Evolutionary conservation across 2,888 invertebrate species (phyloP), one percentile per base, ranked within the genome.

Genomic region (Lepeophtheirus nordmannii): DNA sequence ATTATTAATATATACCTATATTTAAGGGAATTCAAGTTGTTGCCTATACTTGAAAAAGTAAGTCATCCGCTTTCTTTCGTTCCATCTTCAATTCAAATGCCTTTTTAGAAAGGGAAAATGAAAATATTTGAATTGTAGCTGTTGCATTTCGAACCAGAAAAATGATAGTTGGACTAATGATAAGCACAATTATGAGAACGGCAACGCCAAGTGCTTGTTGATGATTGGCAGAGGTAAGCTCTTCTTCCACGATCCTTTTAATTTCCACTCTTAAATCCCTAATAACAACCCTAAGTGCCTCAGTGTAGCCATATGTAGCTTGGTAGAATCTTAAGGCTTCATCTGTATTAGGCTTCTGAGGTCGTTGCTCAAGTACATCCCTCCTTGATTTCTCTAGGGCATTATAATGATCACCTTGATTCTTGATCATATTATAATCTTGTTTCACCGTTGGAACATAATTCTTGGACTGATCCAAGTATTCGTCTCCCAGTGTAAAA

Each of bases 391-490:
- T 46, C 53, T 46, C 17, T 46, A 46, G 53, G 2, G 53, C 53
- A 46, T 46, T 46, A 17, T 46, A 46, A 17, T 46, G 53, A 17
- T 46, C 53, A 14, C 53, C 53, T 46, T 46, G 53, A 17, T 2
- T 46, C 30, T 46, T 46, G 53, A 46, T 46, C 8, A 8, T 46
- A 17, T 8, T 46, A 3, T 2, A 46, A 1, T 46, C 53, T 46
- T 17, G 53, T 17, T 46, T 46, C 3, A 46, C 17, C 53, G 53
- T 46, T 14, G 53, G 53, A 46, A 46, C 53, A 17, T 46, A 46
- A 17, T 46, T 46, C 53, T 46, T 46, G n/a, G 56, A 20, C 23
- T 63, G 63, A 30, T 63, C 53, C 20, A 46, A 63, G 37, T 63
- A 63, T 30, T 63, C 63, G 56, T 63, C 22, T 22, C 41, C 23